phyloP scores from a whole-genome alignment of 2,888 invertebrate species.

The Rosalia funebris region DNA sequence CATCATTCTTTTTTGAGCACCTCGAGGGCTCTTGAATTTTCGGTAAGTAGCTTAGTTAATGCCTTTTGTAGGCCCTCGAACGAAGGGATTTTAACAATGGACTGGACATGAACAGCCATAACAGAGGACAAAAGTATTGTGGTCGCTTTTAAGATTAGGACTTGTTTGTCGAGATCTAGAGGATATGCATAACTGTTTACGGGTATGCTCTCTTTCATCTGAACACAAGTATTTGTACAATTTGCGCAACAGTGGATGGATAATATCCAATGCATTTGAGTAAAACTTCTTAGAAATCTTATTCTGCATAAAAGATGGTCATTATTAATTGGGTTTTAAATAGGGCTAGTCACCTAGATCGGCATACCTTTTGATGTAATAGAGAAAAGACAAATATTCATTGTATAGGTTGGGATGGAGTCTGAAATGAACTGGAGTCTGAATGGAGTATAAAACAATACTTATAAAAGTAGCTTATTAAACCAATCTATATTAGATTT shows the following conservation, averaged over 20 bases:
- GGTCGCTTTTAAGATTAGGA: not conserved
- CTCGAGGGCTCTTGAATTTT: conserved; percentile 32
- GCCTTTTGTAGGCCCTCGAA: conserved; percentile 21
- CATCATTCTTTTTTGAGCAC: conserved; percentile 22
- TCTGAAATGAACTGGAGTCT: too few relatives aligned
- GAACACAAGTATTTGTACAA: conserved; percentile 1
- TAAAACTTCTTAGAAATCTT: too few relatives aligned
- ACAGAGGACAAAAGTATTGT: conserved; percentile 35
- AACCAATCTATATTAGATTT: not conserved
- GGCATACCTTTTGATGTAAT: too few relatives aligned
- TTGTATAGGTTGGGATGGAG: too few relatives aligned
- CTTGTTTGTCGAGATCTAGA: not conserved
- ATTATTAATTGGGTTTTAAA: too few relatives aligned
- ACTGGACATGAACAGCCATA: conserved; percentile 40
- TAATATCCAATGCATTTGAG: too few relatives aligned
- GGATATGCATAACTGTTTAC: not conserved
- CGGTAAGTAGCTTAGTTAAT: conserved; percentile 40
- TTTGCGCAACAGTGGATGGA: conserved; percentile 11
- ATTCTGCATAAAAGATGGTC: too few relatives aligned
- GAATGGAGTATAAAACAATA: too few relatives aligned
- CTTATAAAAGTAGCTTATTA: not conserved
- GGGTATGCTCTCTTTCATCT: not conserved
- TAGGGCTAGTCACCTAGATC: too few relatives aligned
- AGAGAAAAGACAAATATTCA: too few relatives aligned
- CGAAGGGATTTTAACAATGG: conserved; percentile 38